Evolutionary conservation across 37 sponge, comb jelly and placozoan genomes (phyloP).

Genomic region (Spongia lamella): DNA sequence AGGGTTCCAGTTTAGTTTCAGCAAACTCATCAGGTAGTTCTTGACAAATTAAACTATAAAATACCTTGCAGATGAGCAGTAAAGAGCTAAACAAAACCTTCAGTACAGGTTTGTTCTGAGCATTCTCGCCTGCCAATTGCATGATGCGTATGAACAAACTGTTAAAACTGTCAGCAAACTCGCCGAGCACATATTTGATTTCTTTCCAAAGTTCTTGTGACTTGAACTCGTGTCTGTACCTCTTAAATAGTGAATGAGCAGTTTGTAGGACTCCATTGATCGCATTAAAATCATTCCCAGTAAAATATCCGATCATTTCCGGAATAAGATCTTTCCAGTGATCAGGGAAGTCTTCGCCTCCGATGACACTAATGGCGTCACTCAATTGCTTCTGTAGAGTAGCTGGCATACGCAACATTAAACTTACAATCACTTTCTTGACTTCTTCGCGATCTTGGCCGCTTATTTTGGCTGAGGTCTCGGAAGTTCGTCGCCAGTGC

Average conservation of each 20-base stretch:
- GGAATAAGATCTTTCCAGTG: slow-evolving; percentile 91
- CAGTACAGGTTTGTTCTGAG: slow-evolving; percentile 64
- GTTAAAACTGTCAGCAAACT: slow-evolving; percentile 80
- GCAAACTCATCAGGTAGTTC: slow-evolving; percentile 98
- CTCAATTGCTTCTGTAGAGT: slow-evolving; percentile 93
- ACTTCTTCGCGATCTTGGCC: slow-evolving; percentile 58
- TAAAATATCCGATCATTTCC: slow-evolving; percentile 90
- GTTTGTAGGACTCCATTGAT: slow-evolving; percentile 97
- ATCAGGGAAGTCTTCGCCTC: slow-evolving; percentile 91
- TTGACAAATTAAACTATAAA: slow-evolving; percentile 83
- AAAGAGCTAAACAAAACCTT: slow-evolving; percentile 91
- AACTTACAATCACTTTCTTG: slow-evolving; percentile 85
- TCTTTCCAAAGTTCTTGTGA: slow-evolving; percentile 92
- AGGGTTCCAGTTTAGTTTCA: slow-evolving; percentile 88
- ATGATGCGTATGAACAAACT: slow-evolving; percentile 82
- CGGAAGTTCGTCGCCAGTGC: slow-evolving; percentile 67
- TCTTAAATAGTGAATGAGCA: slow-evolving; percentile 95
- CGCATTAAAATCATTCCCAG: slow-evolving; percentile 84
- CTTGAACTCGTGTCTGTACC: slow-evolving; percentile 94
- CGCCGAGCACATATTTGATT: slow-evolving; percentile 91
- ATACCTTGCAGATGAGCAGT: slow-evolving; percentile 88
- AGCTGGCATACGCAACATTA: slow-evolving; percentile 95
- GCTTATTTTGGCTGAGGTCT: slow-evolving; percentile 17
- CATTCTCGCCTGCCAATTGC: slow-evolving; percentile 69
- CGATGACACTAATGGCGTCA: slow-evolving; percentile 96